Conservation (phyloP, 1,140 invertebrate species). For the Pygmarrhopalites habei region DNA sequence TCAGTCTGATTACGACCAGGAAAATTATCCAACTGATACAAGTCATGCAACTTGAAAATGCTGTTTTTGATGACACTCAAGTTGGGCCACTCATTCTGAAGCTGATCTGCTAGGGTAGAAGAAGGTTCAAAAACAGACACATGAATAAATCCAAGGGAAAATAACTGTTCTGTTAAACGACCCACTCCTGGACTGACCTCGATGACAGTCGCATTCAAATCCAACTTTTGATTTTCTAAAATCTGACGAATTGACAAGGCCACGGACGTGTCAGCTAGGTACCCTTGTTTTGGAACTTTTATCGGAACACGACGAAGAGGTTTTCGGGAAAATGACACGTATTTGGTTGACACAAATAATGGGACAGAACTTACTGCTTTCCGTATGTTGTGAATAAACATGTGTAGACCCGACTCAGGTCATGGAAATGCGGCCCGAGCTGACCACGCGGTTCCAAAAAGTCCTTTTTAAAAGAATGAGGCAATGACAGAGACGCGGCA, state of each 20-base stretch:
- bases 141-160: conserved; percentile 13
- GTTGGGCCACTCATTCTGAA: conserved; percentile 4
- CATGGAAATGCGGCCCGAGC: too few relatives aligned
- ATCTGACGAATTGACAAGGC: background rate
- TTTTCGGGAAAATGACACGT: background rate
- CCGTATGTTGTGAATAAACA: too few relatives aligned
- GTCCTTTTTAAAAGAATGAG: too few relatives aligned
- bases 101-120: background rate
- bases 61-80: conserved; percentile 14
- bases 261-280: background rate
- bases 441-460: too few relatives aligned
- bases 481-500: too few relatives aligned
- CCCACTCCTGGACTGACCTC: conserved; percentile 37
- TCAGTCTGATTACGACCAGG: conserved; percentile 49
- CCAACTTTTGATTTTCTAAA: background rate
- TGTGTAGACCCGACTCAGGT: too few relatives aligned
- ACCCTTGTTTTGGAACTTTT: background rate
- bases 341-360: conserved; percentile 49
- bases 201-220: conserved; percentile 17
- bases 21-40: conserved; percentile 49
- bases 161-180: conserved; percentile 21
- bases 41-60: background rate
- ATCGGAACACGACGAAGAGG: background rate
- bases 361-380: too few relatives aligned
- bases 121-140: conserved; percentile 26